Evolutionary conservation across 2,888 invertebrate species (phyloP), one percentile per base, ranked within the genome.

Genomic region (Odontothrips loti): DNA sequence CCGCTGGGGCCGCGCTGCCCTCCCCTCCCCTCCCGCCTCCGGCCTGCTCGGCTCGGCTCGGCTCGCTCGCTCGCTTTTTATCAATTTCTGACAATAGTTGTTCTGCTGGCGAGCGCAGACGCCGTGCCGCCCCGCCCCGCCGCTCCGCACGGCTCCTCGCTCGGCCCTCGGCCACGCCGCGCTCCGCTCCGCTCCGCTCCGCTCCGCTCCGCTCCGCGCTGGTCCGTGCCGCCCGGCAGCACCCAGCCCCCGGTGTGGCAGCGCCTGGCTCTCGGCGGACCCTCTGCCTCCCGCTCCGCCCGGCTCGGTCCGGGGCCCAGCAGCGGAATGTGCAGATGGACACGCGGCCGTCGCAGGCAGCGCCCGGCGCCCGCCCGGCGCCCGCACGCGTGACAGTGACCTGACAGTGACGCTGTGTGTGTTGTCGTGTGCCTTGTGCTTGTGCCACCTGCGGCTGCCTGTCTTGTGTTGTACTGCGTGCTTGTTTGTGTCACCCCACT

Each of bases 41-140:
- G 23, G 23, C 63, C 63, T 9, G 68, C 68, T 27, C 68, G 68
- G 68, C 17, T 15, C 1, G 58, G 58, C 58, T 58, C 12, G 58
- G 20, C 58, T 58, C 20, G 68, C 68, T 4, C 6, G 63, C 63
- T n/a, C 68, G 68, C 68, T 75, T 75, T 75, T 75, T 75, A 75
- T 75, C 68, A 75, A 75, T 75, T 75, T 27, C 68, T 75, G 68
- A 75, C 68, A 75, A 75, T 75, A 75, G 68, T 75, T 27, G 68
- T 75, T 75, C 68, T 23, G 68, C 68, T 75, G 27, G 68, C 68
- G 68, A 23, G 68, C 23, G 68, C 68, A 75, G 68, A 75, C 68
- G 68, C 27, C 58, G 58, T 15, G 58, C 58, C 58, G 20, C 20
- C 6, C 58, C 58, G 58, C 58, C 20, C 20, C 15, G 20, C 58